Conservation (phyloP, 2,888 invertebrate genomes). For the Epiblema foenella region DNA sequence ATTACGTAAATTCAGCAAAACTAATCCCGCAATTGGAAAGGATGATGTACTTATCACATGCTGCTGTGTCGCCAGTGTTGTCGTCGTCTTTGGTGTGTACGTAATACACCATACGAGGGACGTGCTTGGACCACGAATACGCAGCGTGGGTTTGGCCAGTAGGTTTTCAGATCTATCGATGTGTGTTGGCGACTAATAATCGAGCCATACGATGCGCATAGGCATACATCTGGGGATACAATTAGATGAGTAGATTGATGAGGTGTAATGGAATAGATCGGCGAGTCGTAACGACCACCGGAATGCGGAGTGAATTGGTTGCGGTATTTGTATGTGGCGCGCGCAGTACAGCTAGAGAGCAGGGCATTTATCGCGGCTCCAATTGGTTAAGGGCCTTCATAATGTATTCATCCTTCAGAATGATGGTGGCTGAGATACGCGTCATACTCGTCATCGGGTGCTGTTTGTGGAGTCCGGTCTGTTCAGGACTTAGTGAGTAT, state of each 20-base stretch:
- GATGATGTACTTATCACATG: too few relatives aligned
- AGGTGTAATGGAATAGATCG: neutral
- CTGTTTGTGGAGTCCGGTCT: too few relatives aligned
- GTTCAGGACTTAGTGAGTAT: too few relatives aligned
- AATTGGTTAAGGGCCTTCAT: neutral
- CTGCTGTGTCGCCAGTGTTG: too few relatives aligned
- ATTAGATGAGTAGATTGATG: neutral
- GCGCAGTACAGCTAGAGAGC: neutral
- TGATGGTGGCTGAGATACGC: too few relatives aligned
- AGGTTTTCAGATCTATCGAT: neutral
- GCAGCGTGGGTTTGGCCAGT: too few relatives aligned
- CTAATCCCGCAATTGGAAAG: too few relatives aligned
- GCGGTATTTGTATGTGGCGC: neutral
- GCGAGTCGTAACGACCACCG: slow-evolving; percentile 9
- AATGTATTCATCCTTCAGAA: neutral
- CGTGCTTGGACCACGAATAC: too few relatives aligned
- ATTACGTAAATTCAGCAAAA: too few relatives aligned
- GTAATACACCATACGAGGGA: too few relatives aligned
- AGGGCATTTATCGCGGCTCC: neutral
- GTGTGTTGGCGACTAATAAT: neutral
- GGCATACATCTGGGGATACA: neutral
- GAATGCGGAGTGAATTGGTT: slow-evolving; percentile 25
- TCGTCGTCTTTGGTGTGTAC: too few relatives aligned
- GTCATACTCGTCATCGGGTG: too few relatives aligned
- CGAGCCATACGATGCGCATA: neutral